Percentiles rank a stretch among this genome's conserved stretches.
These are phyloP conservation scores for Corapipo altera DNA, from an alignment of 2,113 vertebrate genomes.

Conservation along the genomic window DNA sequence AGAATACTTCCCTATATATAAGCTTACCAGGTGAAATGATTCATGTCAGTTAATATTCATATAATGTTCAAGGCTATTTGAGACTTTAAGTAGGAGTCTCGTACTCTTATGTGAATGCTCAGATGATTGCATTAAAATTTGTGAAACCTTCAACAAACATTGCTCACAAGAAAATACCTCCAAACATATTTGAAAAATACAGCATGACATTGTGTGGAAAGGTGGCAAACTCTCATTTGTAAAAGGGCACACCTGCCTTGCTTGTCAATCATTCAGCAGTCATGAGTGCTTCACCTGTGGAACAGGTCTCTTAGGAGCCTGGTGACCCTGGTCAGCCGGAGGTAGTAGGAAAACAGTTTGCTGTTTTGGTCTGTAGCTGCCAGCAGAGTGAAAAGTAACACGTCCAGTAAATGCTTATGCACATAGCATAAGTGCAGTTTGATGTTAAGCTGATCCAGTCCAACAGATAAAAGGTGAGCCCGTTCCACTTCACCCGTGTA, in stretches of 20 bases:
- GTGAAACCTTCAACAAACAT: background rate
- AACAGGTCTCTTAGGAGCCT: background rate
- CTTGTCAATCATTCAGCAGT: background rate
- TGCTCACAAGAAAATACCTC: background rate
- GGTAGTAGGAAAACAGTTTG: background rate
- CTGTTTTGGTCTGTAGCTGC: background rate
- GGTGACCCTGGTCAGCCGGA: background rate
- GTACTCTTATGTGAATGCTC: background rate
- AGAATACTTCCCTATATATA: background rate
- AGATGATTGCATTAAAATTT: background rate
- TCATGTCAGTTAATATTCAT: background rate
- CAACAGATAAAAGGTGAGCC: background rate
- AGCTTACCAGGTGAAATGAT: background rate
- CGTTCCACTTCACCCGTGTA: fast-evolving
- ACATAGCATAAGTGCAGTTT: background rate
- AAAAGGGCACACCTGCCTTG: background rate
- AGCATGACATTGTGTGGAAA: background rate
- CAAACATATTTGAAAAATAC: background rate
- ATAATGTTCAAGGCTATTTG: background rate
- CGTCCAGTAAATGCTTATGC: background rate
- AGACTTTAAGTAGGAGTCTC: background rate
- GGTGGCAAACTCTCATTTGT: too few relatives aligned
- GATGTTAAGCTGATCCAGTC: background rate
- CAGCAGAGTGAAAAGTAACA: background rate
- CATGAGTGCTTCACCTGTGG: background rate